A percentile compares a stretch with the other conserved stretches of the same genome.
These are phyloP conservation scores for Odontophorus gujanensis DNA, from an alignment of 2,113 vertebrate genomes.

Conservation along the genomic window DNA sequence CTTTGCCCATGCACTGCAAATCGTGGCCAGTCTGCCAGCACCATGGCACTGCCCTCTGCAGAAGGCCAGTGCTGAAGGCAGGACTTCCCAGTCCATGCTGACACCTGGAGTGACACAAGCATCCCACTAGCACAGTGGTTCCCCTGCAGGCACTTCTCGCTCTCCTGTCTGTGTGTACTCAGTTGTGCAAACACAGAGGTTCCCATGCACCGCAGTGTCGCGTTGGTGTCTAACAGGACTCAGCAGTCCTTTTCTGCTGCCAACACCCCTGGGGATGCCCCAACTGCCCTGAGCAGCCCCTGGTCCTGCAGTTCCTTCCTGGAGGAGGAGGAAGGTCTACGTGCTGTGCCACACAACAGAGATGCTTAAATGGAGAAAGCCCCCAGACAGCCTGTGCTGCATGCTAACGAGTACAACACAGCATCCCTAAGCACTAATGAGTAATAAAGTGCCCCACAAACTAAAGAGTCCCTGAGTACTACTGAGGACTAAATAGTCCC, in stretches of 20 bases:
- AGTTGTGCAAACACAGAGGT: neutral
- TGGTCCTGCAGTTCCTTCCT: neutral
- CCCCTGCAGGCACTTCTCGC: neutral
- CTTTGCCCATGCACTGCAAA: neutral
- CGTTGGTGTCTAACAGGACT: neutral
- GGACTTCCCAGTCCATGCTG: neutral
- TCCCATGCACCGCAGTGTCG: rapidly evolving
- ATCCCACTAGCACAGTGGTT: neutral
- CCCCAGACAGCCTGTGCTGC: neutral
- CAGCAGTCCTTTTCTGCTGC: neutral
- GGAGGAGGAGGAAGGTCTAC: neutral
- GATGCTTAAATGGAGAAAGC: neutral
- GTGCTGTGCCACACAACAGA: neutral
- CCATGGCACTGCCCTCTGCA: neutral
- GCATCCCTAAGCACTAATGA: neutral
- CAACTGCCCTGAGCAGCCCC: neutral
- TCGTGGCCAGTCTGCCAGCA: neutral
- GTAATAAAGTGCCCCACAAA: slow-evolving; percentile 64
- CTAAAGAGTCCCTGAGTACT: slow-evolving; percentile 58
- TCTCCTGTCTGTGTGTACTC: neutral
- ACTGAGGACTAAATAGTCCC: slow-evolving; percentile 64
- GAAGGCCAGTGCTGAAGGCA: neutral
- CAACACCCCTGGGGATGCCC: neutral
- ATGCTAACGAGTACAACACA: neutral
- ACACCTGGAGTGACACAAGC: neutral